Evolutionary conservation across 2,797 vertebrate species (phyloP).

Genomic region (Orientallactaga sibirica): DNA sequence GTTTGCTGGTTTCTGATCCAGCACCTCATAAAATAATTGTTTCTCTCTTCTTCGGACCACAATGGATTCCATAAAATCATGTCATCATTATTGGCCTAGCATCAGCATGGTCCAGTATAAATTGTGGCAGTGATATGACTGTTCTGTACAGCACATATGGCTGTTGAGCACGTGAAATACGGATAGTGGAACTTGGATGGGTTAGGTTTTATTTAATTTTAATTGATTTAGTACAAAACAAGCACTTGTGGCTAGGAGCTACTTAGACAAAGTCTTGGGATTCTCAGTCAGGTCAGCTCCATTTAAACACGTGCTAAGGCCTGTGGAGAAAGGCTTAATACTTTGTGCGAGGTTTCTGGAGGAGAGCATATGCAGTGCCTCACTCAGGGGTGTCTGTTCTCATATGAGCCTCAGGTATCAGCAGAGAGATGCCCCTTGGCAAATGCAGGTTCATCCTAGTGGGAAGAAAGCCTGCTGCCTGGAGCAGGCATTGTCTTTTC

Average conservation of each 20-base stretch:
- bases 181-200: neutral
- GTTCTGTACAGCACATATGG: accelerated
- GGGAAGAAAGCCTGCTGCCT: neutral
- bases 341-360: neutral
- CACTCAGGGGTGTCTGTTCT: neutral
- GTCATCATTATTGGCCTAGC: neutral
- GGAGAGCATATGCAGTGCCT: no score
- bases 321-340: neutral
- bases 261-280: neutral
- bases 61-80: neutral
- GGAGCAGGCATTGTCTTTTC: neutral
- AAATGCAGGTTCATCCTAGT: neutral
- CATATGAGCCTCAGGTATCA: neutral
- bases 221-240: neutral
- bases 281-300: neutral
- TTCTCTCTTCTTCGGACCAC: neutral
- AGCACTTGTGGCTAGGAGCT: neutral
- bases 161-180: neutral
- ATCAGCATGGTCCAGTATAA: neutral
- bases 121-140: neutral
- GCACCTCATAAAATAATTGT: neutral
- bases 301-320: neutral
- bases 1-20: neutral
- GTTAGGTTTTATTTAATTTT: slow-evolving; percentile 28
- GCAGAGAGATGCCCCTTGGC: neutral